Evolutionary conservation across 2,113 vertebrate genomes (phyloP), one percentile per base, ranked within the genome.

Genomic region (Spheniscus mendiculus): DNA sequence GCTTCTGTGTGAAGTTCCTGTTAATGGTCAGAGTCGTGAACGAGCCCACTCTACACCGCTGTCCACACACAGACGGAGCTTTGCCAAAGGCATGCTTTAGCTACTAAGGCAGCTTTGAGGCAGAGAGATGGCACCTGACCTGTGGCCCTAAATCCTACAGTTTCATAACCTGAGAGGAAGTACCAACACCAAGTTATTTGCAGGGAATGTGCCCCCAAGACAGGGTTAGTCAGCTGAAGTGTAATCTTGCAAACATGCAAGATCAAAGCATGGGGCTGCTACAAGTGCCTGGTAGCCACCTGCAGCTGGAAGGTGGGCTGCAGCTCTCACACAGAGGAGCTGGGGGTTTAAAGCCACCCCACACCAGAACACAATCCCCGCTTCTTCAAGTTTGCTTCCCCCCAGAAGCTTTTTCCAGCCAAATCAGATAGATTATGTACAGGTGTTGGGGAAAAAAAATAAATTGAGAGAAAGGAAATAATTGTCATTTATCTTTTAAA

Each of bases 401-500:
- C 9, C 9, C 11, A 49, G 9, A 22, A 71, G 29, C 34, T 59
- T 71, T 74, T 50, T 83, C 20, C 34, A 89, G 23, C 3, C 49
- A 84, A 55, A 78, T 69, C 40, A 96, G 22, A 70, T 1, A 58
- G 25, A 58, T 23, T 6, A 40, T 7, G 10, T 18, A 56, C 23
- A 62, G 10, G 11, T 52, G 6, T 9, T 42, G 13, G 3, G 8
- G 1, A 1, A 3, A 4, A 11, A 15, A 58, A 70, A 44, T 11
- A 23, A 55, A 63, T 1, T 4, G 19, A 67, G 32, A 62, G 15
- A 52, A 76, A 80, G 26, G 3, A 94, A 80, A 34, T 32, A 72
- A n/a, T 21, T n/a, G 6, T 23, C 9, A 52, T 49, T 21, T 15
- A 26, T 15, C 8, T 70, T 42, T 67, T 55, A 70, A 80, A 74